Evolutionary conservation across 1,140 invertebrate species (phyloP).

Genomic region (Ectropis grisescens): DNA sequence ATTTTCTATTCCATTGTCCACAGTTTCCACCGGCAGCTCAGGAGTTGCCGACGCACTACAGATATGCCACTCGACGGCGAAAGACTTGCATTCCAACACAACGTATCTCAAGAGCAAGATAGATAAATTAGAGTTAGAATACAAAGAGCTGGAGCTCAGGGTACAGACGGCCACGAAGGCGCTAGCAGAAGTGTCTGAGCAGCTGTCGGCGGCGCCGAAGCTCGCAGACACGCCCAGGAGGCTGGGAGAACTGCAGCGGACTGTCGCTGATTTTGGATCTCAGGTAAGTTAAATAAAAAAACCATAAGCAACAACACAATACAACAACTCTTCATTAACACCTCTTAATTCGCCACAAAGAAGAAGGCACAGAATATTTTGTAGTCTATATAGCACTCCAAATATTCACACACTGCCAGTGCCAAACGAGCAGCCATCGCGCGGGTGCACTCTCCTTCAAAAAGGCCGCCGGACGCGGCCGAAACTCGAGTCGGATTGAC

Average conservation of each 20-base stretch:
- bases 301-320: no score
- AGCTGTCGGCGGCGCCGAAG: constrained; percentile 71
- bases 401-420: no score
- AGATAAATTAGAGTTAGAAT: constrained; percentile 32
- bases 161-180: constrained; percentile 58
- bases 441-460: no score
- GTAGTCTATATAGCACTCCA: no score
- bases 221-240: constrained; percentile 71
- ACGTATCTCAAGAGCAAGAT: constrained; percentile 70
- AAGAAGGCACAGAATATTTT: no score
- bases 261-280: constrained; percentile 73
- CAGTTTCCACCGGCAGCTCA: constrained; percentile 76
- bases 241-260: constrained; percentile 67
- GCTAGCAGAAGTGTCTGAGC: constrained; percentile 69
- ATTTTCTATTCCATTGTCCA: constrained; percentile 10
- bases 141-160: constrained; percentile 25
- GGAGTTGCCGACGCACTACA: constrained; percentile 75
- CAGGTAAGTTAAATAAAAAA: constrained; percentile 44
- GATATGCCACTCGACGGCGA: constrained; percentile 74
- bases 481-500: no score
- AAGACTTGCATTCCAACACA: constrained; percentile 74
- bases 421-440: no score
- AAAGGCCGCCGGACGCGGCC: no score
- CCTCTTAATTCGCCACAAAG: no score
- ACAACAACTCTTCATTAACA: no score